Percentiles rank a stretch among this genome's conserved stretches.
These are phyloP conservation scores for Apamea sordens DNA, from an alignment of 2,888 invertebrate genomes.

Conservation along the genomic window DNA sequence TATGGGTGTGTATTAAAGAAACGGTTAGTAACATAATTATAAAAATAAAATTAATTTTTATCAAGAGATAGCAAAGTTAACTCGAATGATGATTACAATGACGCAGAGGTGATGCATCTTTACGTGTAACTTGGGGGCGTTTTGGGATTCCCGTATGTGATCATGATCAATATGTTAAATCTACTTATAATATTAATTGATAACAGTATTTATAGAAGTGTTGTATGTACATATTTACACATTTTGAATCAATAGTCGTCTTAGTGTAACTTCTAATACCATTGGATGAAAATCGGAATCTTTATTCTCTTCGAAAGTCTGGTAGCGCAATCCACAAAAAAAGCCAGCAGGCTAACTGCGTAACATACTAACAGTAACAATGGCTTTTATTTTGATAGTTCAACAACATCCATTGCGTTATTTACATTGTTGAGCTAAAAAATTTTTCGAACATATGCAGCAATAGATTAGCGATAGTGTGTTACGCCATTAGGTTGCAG, in stretches of 20 bases:
- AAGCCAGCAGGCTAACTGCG: too few relatives aligned
- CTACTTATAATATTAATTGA: background rate
- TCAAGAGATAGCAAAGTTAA: too few relatives aligned
- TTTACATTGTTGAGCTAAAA: too few relatives aligned
- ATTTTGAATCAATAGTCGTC: background rate
- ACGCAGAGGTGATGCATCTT: slow-evolving; percentile 31
- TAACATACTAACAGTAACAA: too few relatives aligned
- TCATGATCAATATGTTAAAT: slow-evolving; percentile 11
- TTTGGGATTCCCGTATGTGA: slow-evolving; percentile 39
- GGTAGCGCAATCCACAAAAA: too few relatives aligned
- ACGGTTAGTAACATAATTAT: background rate
- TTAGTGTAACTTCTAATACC: background rate
- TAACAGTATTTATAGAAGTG: slow-evolving; percentile 1
- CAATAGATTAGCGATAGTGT: too few relatives aligned
- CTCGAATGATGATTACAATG: background rate
- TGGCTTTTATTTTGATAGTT: too few relatives aligned
- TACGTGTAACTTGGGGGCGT: slow-evolving; percentile 20
- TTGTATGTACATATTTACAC: background rate
- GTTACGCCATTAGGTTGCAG: too few relatives aligned
- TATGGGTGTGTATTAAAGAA: background rate
- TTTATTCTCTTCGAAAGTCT: background rate
- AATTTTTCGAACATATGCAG: too few relatives aligned
- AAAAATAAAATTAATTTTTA: background rate
- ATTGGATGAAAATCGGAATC: background rate
- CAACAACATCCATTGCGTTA: too few relatives aligned